A percentile compares a stretch with the other conserved stretches of the same genome.
Conservation (phyloP, 2,113 vertebrate genomes). For the Labeo catla region DNA sequence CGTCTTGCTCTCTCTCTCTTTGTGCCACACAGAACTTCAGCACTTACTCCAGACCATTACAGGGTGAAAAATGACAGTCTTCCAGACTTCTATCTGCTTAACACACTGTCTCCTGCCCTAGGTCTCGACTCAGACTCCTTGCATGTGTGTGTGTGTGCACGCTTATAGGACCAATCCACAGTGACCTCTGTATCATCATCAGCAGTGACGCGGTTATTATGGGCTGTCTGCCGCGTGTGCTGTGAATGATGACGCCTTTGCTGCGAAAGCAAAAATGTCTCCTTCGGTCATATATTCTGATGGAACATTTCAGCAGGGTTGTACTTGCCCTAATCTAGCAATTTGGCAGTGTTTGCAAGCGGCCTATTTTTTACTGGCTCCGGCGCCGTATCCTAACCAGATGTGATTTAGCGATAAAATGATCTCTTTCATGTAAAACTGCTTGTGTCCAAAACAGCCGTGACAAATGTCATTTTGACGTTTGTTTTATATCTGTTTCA, state of each 20-base stretch:
- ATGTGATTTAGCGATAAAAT: conserved; percentile 9
- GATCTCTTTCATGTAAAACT: neutral
- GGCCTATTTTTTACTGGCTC: neutral
- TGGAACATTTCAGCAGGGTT: neutral
- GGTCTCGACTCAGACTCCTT: neutral
- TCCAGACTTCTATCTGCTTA: conserved; percentile 11
- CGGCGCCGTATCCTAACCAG: neutral
- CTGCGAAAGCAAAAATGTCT: conserved; percentile 5
- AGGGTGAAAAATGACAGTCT: conserved; percentile 1
- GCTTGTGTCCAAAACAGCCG: neutral
- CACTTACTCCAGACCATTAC: conserved; percentile 13
- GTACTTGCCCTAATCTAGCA: neutral
- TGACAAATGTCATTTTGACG: neutral
- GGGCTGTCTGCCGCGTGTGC: conserved; percentile 31
- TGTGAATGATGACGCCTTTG: conserved; percentile 37
- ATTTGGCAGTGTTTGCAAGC: conserved; percentile 7
- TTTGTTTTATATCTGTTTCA: neutral
- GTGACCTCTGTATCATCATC: conserved; percentile 48
- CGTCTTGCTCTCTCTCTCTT: neutral
- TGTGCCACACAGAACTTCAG: conserved; percentile 23
- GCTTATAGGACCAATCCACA: neutral
- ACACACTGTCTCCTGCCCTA: neutral
- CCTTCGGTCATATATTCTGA: conserved; percentile 12
- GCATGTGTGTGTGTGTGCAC: conserved; percentile 1
- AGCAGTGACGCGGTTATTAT: conserved; percentile 42